phyloP scores from a whole-genome alignment of 2,888 invertebrate genomes.

The Acanthopleura granulata region DNA sequence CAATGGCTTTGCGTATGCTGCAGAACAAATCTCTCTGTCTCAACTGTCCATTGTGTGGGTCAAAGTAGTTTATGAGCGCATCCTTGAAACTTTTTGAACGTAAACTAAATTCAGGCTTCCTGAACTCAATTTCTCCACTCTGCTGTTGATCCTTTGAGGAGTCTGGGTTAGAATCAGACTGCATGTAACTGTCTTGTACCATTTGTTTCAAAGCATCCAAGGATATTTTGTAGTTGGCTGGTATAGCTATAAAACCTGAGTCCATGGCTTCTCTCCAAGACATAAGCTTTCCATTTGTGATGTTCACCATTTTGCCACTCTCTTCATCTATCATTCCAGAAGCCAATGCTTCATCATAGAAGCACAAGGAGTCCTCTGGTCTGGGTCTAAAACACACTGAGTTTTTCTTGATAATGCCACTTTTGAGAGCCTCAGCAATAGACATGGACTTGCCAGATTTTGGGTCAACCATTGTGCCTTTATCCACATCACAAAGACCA shows the following conservation, averaged over 20 bases:
- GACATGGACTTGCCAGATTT: constrained; percentile 74
- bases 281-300: constrained; percentile 24
- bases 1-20: neutral
- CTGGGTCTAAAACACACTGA: constrained; percentile 16
- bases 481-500: constrained; percentile 85
- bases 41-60: constrained; percentile 16
- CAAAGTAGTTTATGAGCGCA: neutral
- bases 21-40: neutral
- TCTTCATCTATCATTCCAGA: constrained; percentile 82
- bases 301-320: constrained; percentile 72
- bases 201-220: constrained; percentile 1
- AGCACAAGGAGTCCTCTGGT: constrained; percentile 1
- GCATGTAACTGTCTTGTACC: constrained; percentile 5
- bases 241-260: constrained; percentile 2
- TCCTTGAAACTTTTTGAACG: constrained; percentile 12
- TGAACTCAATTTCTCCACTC: neutral
- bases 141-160: neutral
- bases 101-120: neutral
- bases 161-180: constrained; percentile 1
- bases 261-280: constrained; percentile 21
- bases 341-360: constrained; percentile 50
- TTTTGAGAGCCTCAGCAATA: constrained; percentile 48
- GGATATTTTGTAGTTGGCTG: constrained; percentile 3
- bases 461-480: constrained; percentile 86
- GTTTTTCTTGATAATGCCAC: neutral